A percentile compares a stretch with the other conserved stretches of the same genome.
These are phyloP conservation scores for Oasisia sp. DNA, from an alignment of 2,888 invertebrate genomes.

Conservation along the genomic window DNA sequence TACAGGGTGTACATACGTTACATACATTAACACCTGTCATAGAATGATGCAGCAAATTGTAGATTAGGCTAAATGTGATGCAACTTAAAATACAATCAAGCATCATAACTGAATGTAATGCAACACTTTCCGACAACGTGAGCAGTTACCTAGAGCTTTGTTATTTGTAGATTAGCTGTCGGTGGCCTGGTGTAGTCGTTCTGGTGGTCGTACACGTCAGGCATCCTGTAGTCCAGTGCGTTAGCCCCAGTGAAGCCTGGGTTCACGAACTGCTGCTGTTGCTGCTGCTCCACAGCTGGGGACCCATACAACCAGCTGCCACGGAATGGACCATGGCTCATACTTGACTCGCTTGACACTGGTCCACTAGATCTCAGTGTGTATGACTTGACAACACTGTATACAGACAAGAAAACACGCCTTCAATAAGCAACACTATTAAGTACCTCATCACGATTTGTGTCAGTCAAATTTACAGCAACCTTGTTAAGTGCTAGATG, in stretches of 20 bases:
- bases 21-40: too few relatives aligned
- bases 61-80: too few relatives aligned
- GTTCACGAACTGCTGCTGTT: not conserved
- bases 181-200: not conserved
- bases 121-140: too few relatives aligned
- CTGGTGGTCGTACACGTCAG: not conserved
- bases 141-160: not conserved
- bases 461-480: too few relatives aligned
- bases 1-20: too few relatives aligned
- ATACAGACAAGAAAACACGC: not conserved
- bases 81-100: too few relatives aligned
- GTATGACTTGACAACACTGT: not conserved
- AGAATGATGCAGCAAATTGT: too few relatives aligned
- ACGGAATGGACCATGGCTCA: not conserved
- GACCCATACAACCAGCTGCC: not conserved
- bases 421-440: too few relatives aligned
- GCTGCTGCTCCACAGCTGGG: not conserved
- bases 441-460: too few relatives aligned
- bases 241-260: not conserved
- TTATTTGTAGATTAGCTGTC: not conserved
- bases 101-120: not conserved
- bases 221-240: not conserved
- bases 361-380: not conserved
- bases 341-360: not conserved
- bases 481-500: not conserved